phyloP scores from a whole-genome alignment of 2,113 vertebrate genomes.

The Heterotis niloticus region DNA sequence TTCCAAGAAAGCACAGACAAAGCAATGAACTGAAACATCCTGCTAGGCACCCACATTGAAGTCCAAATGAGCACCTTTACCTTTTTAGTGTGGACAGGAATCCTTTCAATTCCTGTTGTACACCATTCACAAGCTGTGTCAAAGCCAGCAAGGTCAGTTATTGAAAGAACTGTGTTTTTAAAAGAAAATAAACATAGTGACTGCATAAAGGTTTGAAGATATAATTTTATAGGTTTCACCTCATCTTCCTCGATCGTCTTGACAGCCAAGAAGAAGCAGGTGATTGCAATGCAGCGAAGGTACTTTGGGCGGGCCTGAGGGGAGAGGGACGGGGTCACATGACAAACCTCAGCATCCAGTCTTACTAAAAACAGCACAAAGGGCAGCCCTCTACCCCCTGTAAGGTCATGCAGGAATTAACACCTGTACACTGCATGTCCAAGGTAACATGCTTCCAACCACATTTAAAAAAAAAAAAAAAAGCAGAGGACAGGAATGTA shows the following conservation, averaged over 20 bases:
- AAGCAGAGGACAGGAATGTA: background rate
- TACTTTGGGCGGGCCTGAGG: constrained; percentile 91
- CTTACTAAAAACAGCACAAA: background rate
- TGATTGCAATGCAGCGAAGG: constrained; percentile 92
- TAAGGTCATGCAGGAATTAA: background rate
- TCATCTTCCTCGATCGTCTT: constrained; percentile 96
- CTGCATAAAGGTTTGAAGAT: background rate
- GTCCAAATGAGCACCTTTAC: too few species aligned
- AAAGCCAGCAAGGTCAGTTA: too few species aligned
- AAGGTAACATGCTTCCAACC: background rate
- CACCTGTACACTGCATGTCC: background rate
- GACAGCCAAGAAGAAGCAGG: constrained; percentile 92
- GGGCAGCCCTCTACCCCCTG: background rate
- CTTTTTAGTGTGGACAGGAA: too few species aligned
- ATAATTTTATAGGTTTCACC: constrained; percentile 57
- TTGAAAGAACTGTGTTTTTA: background rate
- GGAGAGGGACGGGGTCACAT: constrained; percentile 14
- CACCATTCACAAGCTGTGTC: too few species aligned
- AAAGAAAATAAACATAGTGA: background rate
- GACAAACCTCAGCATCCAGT: background rate
- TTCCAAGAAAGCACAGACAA: too few species aligned
- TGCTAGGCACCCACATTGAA: too few species aligned
- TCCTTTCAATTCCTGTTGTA: too few species aligned
- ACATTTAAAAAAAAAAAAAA: background rate
- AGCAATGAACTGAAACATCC: too few species aligned